Evolutionary conservation across 1,140 invertebrate genomes (phyloP).

Genomic region (Anastrepha ludens): DNA sequence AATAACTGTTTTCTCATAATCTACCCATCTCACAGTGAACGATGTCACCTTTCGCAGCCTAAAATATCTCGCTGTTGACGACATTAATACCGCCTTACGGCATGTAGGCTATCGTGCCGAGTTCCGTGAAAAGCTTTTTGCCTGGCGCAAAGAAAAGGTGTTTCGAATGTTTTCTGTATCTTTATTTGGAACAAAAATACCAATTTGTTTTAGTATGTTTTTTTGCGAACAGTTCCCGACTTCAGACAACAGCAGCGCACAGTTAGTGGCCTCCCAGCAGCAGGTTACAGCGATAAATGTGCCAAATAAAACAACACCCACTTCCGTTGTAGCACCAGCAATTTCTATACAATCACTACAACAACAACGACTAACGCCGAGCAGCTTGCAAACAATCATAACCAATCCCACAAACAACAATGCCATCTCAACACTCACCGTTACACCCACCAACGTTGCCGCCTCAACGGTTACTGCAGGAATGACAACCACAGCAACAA

Average conservation of each 20-base stretch:
- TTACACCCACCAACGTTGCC: neutral
- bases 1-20: neutral
- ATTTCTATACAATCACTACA: slow-evolving; percentile 32
- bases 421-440: slow-evolving; percentile 23
- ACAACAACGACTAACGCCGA: neutral
- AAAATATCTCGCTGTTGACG: slow-evolving; percentile 48
- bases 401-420: slow-evolving; percentile 5
- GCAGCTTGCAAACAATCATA: neutral
- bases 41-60: slow-evolving; percentile 56
- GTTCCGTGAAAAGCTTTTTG: slow-evolving; percentile 54
- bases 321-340: slow-evolving; percentile 26
- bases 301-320: neutral
- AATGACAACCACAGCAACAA: slow-evolving; percentile 32
- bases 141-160: slow-evolving; percentile 54
- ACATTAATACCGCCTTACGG: slow-evolving; percentile 54
- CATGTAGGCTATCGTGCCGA: slow-evolving; percentile 53
- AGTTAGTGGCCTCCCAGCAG: neutral
- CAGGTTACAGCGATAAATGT: neutral
- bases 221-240: neutral
- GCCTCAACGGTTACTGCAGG: neutral
- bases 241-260: neutral
- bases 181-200: neutral
- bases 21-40: slow-evolving; percentile 15
- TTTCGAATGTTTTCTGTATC: neutral
- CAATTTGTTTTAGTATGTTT: neutral